Base-by-base conservation (phyloP, 2,113 vertebrate species). In the Noctilio leporinus region DNA sequence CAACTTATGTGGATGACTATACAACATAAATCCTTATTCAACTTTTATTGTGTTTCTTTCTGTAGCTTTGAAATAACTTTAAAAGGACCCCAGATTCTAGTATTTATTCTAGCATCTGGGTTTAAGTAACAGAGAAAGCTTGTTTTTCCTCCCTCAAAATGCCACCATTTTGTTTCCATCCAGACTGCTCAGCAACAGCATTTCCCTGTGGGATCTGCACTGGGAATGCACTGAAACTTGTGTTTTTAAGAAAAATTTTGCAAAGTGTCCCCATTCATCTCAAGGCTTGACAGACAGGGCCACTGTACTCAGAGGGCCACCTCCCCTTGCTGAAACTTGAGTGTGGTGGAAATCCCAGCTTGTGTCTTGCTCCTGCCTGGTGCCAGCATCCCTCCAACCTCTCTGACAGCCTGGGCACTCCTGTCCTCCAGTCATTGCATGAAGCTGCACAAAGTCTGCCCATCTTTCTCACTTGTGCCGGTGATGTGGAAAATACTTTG, bases 41-140 rank as follows among this genome's bases (percentile, higher is more conserved):
- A 40, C 59, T 89, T 97, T 94, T 93, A 94, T 53, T 95, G 30
- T 92, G 64, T 45, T 94, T 80, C 69, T 92, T 93, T 86, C 86
- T 84, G 49, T 2, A 92, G 64, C 51, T 94, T 95, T 96, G 86
- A 89, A 86, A 91, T 38, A 57, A 86, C 78, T 94, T 96, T 91
- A 80, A 95, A 95, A 94, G 80, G 86, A 75, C 70, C 64, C 80
- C 43, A 14, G 92, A 59, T 93, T 89, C 89, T 43, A 93, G 38
- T 94, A 93, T 93, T 88, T 89, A 64, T 89, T 77, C n/a, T 19
- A 94, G 10, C 62, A 59, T 84, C 84, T 77, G 73, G 70, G 33
- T 43, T 70, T 95, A 83, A 89, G 57, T 93, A 93, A 94, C 81
- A 93, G 72, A 72, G 17, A 17, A 59, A 75, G 49, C 91, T 94